Conservation (phyloP, 2,797 vertebrate genomes). For the Sebastolobus altivelis region DNA sequence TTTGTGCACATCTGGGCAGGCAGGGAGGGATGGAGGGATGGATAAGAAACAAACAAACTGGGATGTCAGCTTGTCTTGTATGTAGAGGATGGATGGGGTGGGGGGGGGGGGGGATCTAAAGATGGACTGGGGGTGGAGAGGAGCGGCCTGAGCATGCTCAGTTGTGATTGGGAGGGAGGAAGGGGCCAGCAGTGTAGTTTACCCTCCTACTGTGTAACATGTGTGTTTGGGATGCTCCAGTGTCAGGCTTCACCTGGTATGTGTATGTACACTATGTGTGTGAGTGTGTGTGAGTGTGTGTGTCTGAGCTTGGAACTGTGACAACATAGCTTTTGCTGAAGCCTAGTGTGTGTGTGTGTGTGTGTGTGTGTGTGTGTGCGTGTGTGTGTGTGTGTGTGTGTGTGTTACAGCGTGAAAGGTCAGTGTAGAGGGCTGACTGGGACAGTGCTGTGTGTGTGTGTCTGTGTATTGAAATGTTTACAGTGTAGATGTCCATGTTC, state of each 20-base stretch:
- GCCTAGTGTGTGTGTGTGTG: constrained; percentile 32
- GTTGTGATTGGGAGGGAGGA: constrained; percentile 26
- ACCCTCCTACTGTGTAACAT: constrained; percentile 64
- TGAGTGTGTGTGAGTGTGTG: constrained; percentile 41
- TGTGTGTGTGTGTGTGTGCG: constrained; percentile 36
- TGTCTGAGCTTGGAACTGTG: constrained; percentile 30
- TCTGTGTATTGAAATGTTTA: constrained; percentile 77
- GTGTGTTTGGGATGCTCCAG: constrained; percentile 52
- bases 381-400: constrained; percentile 15
- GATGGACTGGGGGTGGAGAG: constrained; percentile 18
- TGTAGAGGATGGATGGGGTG: background rate
- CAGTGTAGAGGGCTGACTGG: constrained; percentile 50
- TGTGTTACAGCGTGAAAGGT: constrained; percentile 36
- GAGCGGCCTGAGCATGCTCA: constrained; percentile 44
- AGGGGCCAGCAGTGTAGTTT: constrained; percentile 66
- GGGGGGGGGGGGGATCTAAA: background rate
- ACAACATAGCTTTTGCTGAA: constrained; percentile 64
- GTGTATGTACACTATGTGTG: constrained; percentile 54
- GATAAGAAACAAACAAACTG: background rate
- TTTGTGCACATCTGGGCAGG: constrained; percentile 48
- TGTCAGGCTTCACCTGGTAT: constrained; percentile 64
- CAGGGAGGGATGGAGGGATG: constrained; percentile 9
- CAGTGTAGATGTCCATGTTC: constrained; percentile 74
- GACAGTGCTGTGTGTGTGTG: constrained; percentile 47
- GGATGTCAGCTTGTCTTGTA: constrained; percentile 34